phyloP scores from a whole-genome alignment of 2,113 vertebrate genomes.

The Callopanchax toddi region DNA sequence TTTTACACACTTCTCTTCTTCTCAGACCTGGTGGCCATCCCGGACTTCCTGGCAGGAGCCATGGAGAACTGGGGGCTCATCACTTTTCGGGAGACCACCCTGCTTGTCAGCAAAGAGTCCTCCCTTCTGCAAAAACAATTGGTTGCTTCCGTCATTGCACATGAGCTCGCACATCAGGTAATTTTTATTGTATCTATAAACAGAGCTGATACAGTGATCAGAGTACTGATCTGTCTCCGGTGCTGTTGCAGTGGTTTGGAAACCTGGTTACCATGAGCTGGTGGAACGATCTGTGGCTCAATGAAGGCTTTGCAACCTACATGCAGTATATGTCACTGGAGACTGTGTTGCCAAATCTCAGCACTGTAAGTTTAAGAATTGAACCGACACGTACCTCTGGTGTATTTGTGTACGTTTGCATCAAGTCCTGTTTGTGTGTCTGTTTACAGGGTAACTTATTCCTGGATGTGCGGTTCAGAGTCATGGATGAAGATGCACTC shows the following conservation, averaged over 20 bases:
- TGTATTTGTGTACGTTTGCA: not conserved
- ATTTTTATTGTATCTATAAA: conserved; percentile 3
- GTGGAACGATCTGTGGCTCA: conserved; percentile 98
- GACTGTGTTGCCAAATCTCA: conserved; percentile 80
- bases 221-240: conserved; percentile 8
- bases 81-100: conserved; percentile 88
- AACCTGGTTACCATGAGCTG: conserved; percentile 97
- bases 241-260: conserved; percentile 90
- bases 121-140: conserved; percentile 87
- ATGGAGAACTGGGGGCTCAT: conserved; percentile 99
- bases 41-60: conserved; percentile 91
- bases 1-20: conserved; percentile 18
- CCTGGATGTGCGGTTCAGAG: conserved; percentile 85
- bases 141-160: conserved; percentile 89
- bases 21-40: conserved; percentile 93
- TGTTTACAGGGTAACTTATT: conserved; percentile 87
- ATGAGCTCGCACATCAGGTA: conserved; percentile 98
- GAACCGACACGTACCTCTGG: not conserved
- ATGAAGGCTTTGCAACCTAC: conserved; percentile 97
- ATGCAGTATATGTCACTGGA: conserved; percentile 91
- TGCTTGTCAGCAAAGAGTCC: conserved; percentile 85
- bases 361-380: conserved; percentile 80
- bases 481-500: conserved; percentile 88
- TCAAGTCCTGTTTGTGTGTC: conserved; percentile 12
- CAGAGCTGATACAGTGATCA: not conserved